Conservation (phyloP, 2,888 invertebrate genomes). For the Adelphocoris suturalis region DNA sequence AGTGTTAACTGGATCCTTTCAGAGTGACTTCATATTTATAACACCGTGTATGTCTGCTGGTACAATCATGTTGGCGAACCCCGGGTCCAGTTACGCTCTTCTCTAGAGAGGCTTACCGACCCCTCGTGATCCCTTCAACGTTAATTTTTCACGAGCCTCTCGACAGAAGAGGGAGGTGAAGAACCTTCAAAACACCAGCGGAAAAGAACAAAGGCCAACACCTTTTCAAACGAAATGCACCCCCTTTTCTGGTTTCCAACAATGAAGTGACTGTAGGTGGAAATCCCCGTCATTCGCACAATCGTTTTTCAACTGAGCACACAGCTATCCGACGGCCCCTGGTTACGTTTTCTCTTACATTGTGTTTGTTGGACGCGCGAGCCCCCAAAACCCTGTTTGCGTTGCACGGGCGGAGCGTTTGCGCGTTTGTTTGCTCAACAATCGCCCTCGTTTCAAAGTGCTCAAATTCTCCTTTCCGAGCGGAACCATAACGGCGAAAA, state of each 20-base stretch:
- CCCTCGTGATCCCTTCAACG: background rate
- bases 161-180: background rate
- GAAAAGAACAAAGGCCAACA: background rate
- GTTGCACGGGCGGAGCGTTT: background rate
- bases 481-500: background rate
- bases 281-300: background rate
- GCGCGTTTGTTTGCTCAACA: background rate
- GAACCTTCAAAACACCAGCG: background rate
- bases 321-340: background rate
- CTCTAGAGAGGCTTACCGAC: too few species aligned
- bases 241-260: background rate
- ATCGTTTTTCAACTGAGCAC: background rate
- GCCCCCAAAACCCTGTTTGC: background rate
- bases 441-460: background rate
- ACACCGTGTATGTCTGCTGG: too few species aligned
- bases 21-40: too few species aligned
- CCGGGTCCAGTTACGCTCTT: too few species aligned
- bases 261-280: background rate
- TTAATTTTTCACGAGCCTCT: background rate
- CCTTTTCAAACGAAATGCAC: background rate
- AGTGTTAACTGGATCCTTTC: too few species aligned
- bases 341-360: background rate
- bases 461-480: background rate
- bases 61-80: too few species aligned
- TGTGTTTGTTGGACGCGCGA: background rate